Base-by-base conservation (phyloP, 2,888 invertebrate species). In the Gibbula magus region DNA sequence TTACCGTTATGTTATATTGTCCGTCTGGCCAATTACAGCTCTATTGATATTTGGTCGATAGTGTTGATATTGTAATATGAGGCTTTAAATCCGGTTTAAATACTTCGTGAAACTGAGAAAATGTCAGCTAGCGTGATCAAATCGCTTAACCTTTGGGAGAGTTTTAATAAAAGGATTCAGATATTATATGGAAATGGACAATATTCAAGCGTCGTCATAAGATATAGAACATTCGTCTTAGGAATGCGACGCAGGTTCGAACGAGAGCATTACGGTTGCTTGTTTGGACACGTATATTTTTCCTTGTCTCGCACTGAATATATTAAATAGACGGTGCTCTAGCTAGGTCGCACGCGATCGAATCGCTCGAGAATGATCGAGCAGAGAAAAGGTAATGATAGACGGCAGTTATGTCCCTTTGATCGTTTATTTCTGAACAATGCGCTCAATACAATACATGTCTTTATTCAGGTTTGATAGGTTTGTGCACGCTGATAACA, bases 351-450 rank as follows among this genome's bases (percentile, higher is more conserved):
- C 70, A 70, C 70, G 70, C 70, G 70, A 70, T 70, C 70, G 70
- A 70, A 70, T 70, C 70, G 70, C 20, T 56, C 70, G 35, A 35
- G 35, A 70, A 70, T 70, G 35, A 70, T 70, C 70, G 20, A 35
- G 16, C 29, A 25, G 70, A 39, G 29, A 61, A 25, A 5, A 25
- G 4, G 25, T 70, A 67, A 32, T 67, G 70, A 20, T 70, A 56
- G 2, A 70, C 70, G 39, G n/a, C 70, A 70, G 70, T 70, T 70
- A 70, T 35, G 29, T 70, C 70, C 70, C 70, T 39, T 70, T 70
- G 70, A 70, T 20, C n/a, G 25, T 8, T 1, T 70, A 16, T 39
- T n/a, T 0, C 20, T 18, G 13, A 3, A 32, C 70, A 32, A 70
- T 20, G 20, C 20, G 25, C 2, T 70, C 70, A 10, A 39, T 3